Evolutionary conservation across 35 echinoderm and acorn worm species (phyloP), one percentile per base, ranked within the genome.

Genomic region (Ptychodera flava): DNA sequence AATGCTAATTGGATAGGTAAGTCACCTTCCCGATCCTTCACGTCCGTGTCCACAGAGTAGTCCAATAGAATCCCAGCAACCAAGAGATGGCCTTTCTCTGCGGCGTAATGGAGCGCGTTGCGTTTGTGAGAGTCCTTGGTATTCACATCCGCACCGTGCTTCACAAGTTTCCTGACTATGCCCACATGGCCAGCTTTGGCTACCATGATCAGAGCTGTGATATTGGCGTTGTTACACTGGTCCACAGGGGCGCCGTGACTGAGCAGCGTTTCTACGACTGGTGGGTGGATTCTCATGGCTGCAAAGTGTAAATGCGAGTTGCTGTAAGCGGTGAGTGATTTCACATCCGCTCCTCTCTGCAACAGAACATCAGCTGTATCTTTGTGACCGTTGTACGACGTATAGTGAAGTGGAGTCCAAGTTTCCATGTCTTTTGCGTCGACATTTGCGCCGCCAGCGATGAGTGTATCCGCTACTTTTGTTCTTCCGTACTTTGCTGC

Each of bases 171-270:
- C 81, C 94, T 89, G 16, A 99, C 92, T 93, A 99, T 88, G 0
- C 92, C 96, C 34, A 99, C 88, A 45, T 99, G 96, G 35, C 96
- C 96, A 81, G 87, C 94, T 85, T 36, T 90, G 16, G 87, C 91
- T 12, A 92, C 96, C 32, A 99, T 88, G 92, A 94, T 92, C 1
- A 99, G 96, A 1, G 96, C 92, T 0, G 96, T 99, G 28, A 97
- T 90, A 90, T 94, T 94, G 15, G 92, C 87, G 88, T 97, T 97
- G 30, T 97, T 92, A 16, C 37, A 88, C 30, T 90, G 90, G 80
- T 99, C 93, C 1, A 99, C 92, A 78, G 93, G 89, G 33, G 90
- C 90, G 80, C 90, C 96, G 38, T 86, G 6, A 64, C 22, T 64
- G 6, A 64, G 22, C 22, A 64, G 45, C 45, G 45, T 64, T 6